phyloP scores from a whole-genome alignment of 2,888 invertebrate species.

The Megastigmus dorsalis region DNA sequence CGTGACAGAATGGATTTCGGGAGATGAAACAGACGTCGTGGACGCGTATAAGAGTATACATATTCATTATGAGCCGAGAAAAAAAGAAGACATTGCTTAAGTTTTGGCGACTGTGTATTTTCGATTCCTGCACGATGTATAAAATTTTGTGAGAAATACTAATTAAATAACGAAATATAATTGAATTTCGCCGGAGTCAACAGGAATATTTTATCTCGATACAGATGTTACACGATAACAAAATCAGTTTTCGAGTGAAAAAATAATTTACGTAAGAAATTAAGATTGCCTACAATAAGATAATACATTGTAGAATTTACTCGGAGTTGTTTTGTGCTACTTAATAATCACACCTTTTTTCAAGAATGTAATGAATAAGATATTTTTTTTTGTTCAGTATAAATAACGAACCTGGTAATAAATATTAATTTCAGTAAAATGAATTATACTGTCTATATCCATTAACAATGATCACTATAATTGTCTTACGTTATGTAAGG shows the following conservation, averaged over 20 bases:
- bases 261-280: slow-evolving; percentile 24
- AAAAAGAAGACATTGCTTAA: slow-evolving; percentile 31
- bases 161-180: slow-evolving; percentile 45
- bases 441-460: no score
- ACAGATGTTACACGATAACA: slow-evolving; percentile 21
- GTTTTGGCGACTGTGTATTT: slow-evolving; percentile 39
- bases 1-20: slow-evolving; percentile 51
- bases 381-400: no score
- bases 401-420: no score
- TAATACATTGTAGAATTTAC: no score
- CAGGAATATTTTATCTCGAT: not conserved
- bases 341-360: no score
- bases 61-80: slow-evolving; percentile 48
- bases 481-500: no score
- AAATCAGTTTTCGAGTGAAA: no score
- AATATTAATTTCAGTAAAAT: no score
- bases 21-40: slow-evolving; percentile 52
- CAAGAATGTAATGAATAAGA: no score
- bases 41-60: slow-evolving; percentile 37
- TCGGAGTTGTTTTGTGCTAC: no score
- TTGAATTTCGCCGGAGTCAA: not conserved
- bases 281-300: no score
- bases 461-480: no score
- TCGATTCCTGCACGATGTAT: slow-evolving; percentile 22
- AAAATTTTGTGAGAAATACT: slow-evolving; percentile 44